Evolutionary conservation across 2,888 invertebrate species (phyloP).

Genomic region (Plutella xylostella): DNA sequence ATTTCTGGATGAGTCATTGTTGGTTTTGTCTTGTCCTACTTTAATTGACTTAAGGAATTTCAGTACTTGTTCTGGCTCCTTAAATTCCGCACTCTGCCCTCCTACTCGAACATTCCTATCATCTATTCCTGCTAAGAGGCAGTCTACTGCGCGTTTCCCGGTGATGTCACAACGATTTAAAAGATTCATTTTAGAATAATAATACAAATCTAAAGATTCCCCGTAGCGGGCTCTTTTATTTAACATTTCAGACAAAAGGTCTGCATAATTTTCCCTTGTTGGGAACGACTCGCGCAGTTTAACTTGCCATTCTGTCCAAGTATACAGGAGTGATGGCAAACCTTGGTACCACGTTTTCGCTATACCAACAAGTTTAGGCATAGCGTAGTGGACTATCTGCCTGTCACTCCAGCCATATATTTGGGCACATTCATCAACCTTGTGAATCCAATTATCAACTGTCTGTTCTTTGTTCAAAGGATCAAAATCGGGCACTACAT

Average conservation of each 20-base stretch:
- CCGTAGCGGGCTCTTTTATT: constrained; percentile 12
- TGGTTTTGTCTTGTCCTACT: neutral
- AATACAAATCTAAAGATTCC: constrained; percentile 12
- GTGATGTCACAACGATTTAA: constrained; percentile 16
- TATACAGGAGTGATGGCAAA: constrained; percentile 13
- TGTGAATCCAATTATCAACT: constrained; percentile 8
- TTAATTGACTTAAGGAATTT: neutral
- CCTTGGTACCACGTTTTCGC: constrained; percentile 21
- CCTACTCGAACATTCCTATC: constrained; percentile 16
- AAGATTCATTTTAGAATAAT: constrained; percentile 4
- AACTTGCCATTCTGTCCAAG: constrained; percentile 17
- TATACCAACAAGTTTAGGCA: constrained; percentile 5
- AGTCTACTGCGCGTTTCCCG: constrained; percentile 18
- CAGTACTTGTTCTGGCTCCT: neutral
- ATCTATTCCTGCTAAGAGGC: constrained; percentile 17
- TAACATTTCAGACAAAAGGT: constrained; percentile 20
- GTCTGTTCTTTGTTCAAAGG: constrained; percentile 12
- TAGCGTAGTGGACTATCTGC: constrained; percentile 15
- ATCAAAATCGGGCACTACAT: constrained; percentile 14
- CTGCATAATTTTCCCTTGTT: constrained; percentile 14
- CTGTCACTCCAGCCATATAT: constrained; percentile 1
- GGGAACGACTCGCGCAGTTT: constrained; percentile 20
- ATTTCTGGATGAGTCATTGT: neutral
- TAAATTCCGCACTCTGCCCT: neutral
- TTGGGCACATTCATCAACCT: constrained; percentile 9